Percentiles rank a stretch among this genome's conserved stretches.
These are phyloP conservation scores for Drosophila mercatorum DNA, from an alignment of 2,888 invertebrate genomes.

Conservation along the genomic window DNA sequence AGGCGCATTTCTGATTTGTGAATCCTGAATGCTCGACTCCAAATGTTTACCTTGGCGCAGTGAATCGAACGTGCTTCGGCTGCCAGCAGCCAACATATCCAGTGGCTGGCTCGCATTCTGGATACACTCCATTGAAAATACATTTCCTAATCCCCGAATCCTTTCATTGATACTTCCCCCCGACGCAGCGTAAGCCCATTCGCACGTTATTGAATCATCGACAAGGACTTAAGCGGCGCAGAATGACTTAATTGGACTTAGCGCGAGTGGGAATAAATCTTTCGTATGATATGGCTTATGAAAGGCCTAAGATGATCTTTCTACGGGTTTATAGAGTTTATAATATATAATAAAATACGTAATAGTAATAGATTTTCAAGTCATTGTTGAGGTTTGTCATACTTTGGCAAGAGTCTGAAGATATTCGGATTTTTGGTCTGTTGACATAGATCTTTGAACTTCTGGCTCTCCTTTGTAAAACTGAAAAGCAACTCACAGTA, in stretches of 20 bases:
- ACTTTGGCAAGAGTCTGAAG: background rate
- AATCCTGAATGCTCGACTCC: constrained; percentile 15
- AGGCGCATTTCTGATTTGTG: constrained; percentile 33
- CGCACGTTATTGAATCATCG: constrained; percentile 23
- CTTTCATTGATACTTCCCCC: constrained; percentile 26
- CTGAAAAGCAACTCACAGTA: no score
- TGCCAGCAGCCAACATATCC: constrained; percentile 33
- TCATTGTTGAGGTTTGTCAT: no score
- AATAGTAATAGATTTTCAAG: no score
- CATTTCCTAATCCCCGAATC: constrained; percentile 45
- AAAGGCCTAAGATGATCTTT: background rate
- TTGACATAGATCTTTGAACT: no score
- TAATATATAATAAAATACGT: no score
- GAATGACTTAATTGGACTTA: constrained; percentile 6
- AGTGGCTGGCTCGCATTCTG: constrained; percentile 26
- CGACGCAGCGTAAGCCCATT: constrained; percentile 9
- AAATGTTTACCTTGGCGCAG: constrained; percentile 50
- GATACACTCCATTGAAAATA: constrained; percentile 53
- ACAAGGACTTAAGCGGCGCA: background rate
- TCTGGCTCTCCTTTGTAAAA: no score
- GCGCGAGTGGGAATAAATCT: background rate
- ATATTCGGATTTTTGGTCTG: no score
- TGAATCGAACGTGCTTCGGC: constrained; percentile 47
- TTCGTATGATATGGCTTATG: background rate
- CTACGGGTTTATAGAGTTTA: background rate